These are phyloP conservation scores for Leptopilina drosophilae DNA, from an alignment of 2,888 invertebrate species.

Conservation along the genomic window DNA sequence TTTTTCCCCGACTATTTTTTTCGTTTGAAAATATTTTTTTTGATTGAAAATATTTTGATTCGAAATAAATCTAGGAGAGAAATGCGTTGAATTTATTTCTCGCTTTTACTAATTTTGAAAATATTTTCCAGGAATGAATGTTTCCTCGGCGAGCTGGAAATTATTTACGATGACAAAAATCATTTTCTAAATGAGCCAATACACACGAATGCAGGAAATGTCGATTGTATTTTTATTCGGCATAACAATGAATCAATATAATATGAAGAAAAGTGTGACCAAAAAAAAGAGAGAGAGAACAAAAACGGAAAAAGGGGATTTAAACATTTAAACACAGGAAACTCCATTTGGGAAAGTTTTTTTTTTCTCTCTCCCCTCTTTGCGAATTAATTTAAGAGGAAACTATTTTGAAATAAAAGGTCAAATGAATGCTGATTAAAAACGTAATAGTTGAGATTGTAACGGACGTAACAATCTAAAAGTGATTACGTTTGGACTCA, in stretches of 20 bases:
- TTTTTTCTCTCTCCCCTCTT: too few relatives aligned
- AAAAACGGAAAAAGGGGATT: too few relatives aligned
- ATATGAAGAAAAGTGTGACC: not conserved
- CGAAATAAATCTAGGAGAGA: too few relatives aligned
- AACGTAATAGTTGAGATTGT: conserved; percentile 4
- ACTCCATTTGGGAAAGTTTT: not conserved
- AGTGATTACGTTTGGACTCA: conserved; percentile 24
- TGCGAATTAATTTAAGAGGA: not conserved
- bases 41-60: too few relatives aligned
- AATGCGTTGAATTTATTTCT: too few relatives aligned
- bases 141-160: not conserved
- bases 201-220: not conserved
- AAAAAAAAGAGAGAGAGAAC: too few relatives aligned
- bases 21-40: too few relatives aligned
- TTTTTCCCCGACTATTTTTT: too few relatives aligned
- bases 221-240: not conserved
- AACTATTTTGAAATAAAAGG: not conserved
- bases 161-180: not conserved
- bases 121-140: too few relatives aligned
- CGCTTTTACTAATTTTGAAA: too few relatives aligned
- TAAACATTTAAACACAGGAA: not conserved
- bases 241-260: not conserved
- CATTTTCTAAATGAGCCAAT: conserved; percentile 8
- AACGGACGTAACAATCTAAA: conserved; percentile 22
- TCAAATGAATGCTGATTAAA: conserved; percentile 12